Conservation (phyloP, 2,888 invertebrate species). For the Leuctra nigra region DNA sequence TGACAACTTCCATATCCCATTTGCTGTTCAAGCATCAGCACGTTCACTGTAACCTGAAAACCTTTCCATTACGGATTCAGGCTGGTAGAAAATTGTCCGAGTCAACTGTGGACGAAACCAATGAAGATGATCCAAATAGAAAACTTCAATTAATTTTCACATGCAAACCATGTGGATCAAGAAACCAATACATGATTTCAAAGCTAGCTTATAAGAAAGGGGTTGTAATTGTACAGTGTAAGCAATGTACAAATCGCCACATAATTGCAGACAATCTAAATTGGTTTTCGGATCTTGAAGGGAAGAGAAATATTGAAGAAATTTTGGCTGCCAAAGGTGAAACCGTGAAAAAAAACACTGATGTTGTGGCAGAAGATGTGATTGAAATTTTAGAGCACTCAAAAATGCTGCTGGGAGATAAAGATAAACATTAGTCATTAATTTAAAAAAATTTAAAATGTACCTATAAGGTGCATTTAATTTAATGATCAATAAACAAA, state of each 20-base stretch:
- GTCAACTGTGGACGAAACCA: too few relatives aligned
- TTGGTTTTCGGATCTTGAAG: conserved; percentile 79
- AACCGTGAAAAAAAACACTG: conserved; percentile 46
- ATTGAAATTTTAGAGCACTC: background rate
- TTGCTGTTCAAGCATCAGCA: too few relatives aligned
- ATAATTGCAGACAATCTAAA: conserved; percentile 93
- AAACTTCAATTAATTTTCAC: conserved; percentile 72
- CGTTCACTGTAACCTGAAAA: too few relatives aligned
- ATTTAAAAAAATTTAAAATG: too few relatives aligned
- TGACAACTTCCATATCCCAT: too few relatives aligned
- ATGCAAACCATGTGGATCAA: conserved; percentile 78
- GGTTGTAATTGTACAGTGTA: conserved; percentile 86
- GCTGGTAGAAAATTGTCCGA: too few relatives aligned
- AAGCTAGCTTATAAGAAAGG: conserved; percentile 81
- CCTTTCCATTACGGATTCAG: too few relatives aligned
- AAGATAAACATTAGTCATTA: background rate
- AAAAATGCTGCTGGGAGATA: background rate
- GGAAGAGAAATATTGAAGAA: conserved; percentile 81
- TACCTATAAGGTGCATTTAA: too few relatives aligned
- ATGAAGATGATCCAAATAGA: too few relatives aligned
- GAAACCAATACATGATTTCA: conserved; percentile 74
- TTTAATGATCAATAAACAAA: too few relatives aligned
- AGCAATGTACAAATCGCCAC: conserved; percentile 82
- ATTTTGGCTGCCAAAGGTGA: conserved; percentile 85
- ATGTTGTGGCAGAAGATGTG: background rate